Evolutionary conservation across 2,113 vertebrate genomes (phyloP).

Genomic region (Myiozetetes cayanensis): DNA sequence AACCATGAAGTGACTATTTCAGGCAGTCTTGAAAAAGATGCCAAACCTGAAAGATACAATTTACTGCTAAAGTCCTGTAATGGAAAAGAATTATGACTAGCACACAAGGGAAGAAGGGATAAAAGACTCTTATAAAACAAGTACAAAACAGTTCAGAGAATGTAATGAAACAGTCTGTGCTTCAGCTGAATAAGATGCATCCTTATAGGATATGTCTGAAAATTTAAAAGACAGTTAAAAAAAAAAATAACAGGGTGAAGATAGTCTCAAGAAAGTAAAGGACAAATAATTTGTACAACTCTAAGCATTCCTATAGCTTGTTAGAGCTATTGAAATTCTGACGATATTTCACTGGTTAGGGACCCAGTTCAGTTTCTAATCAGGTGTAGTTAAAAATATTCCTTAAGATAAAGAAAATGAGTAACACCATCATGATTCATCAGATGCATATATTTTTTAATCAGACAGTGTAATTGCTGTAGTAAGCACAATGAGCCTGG

Average conservation of each 20-base stretch:
- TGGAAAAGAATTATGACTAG: neutral
- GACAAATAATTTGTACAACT: neutral
- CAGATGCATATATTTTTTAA: neutral
- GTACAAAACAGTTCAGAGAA: neutral
- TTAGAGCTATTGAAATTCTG: neutral
- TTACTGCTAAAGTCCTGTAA: neutral
- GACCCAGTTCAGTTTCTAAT: neutral
- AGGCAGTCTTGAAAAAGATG: neutral
- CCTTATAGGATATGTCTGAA: neutral
- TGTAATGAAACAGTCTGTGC: neutral
- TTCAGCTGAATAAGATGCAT: neutral
- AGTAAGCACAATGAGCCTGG: neutral
- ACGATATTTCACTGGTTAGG: neutral
- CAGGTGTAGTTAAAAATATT: neutral
- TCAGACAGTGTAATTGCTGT: neutral
- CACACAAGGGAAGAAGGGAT: neutral
- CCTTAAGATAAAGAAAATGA: neutral
- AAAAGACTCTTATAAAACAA: neutral
- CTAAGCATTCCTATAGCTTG: neutral
- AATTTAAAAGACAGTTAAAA: neutral
- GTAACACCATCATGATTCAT: neutral
- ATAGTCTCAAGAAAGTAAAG: neutral
- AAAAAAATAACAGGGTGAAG: neutral
- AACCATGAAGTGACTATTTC: rapidly evolving
- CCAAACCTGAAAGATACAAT: neutral